Evolutionary conservation across 2,797 vertebrate species (phyloP).

Genomic region (Potorous gilbertii): DNA sequence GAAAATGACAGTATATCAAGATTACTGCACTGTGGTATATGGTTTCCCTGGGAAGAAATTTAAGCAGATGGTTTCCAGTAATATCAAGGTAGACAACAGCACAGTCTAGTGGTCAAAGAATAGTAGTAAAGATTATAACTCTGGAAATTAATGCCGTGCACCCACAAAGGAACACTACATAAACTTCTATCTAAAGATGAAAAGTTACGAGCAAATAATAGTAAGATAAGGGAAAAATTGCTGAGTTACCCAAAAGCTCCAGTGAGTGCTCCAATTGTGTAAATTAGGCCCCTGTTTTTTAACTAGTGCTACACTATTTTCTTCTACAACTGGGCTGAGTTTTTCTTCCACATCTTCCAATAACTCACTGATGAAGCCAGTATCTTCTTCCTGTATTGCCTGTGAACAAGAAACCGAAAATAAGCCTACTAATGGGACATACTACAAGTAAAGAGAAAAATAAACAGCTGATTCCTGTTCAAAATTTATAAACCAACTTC

Average conservation of each 20-base stretch:
- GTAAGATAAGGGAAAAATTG: background rate
- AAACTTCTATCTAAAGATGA: background rate
- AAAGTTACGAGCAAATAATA: background rate
- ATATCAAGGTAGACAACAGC: slow-evolving; percentile 58
- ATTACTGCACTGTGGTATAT: slow-evolving; percentile 11
- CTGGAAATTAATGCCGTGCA: background rate
- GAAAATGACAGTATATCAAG: slow-evolving; percentile 11
- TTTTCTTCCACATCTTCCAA: slow-evolving; percentile 80
- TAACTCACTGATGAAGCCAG: slow-evolving; percentile 76
- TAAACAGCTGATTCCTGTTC: background rate
- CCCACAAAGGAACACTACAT: background rate
- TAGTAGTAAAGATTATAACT: background rate
- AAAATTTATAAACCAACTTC: slow-evolving; percentile 45
- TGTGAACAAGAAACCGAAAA: slow-evolving; percentile 75
- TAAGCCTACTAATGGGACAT: slow-evolving; percentile 44
- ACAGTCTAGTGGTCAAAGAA: slow-evolving; percentile 71
- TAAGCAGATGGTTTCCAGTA: slow-evolving; percentile 20
- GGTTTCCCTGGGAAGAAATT: slow-evolving; percentile 36
- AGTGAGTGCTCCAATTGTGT: slow-evolving; percentile 84
- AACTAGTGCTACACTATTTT: slow-evolving; percentile 46
- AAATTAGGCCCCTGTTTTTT: slow-evolving; percentile 81
- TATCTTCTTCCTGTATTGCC: slow-evolving; percentile 81
- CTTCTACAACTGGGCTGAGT: slow-evolving; percentile 71
- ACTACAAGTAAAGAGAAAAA: slow-evolving; percentile 38
- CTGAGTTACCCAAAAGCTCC: slow-evolving; percentile 83